Evolutionary conservation across 2,888 invertebrate species (phyloP).

Genomic region (Melipona bicolor): DNA sequence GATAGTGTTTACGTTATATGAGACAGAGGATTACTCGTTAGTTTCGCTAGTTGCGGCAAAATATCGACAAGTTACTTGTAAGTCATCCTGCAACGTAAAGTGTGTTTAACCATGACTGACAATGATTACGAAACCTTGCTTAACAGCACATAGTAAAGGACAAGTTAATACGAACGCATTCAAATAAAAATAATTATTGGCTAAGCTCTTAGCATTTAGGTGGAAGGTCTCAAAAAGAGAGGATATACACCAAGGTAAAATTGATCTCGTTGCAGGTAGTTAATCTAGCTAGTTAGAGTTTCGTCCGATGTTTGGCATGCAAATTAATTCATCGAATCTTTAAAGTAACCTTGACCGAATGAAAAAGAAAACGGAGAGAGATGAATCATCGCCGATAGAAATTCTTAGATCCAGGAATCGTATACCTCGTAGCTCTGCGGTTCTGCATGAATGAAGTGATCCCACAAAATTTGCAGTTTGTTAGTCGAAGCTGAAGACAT

Average conservation of each 20-base stretch:
- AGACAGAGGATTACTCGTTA: slow-evolving; percentile 13
- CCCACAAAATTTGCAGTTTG: slow-evolving; percentile 86
- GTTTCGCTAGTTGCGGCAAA: slow-evolving; percentile 10
- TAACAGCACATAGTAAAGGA: background rate
- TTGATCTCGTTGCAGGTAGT: background rate
- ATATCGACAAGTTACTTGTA: slow-evolving; percentile 58
- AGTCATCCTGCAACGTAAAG: slow-evolving; percentile 44
- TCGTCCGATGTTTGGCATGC: background rate
- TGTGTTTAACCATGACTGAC: slow-evolving; percentile 3
- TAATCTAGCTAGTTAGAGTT: background rate
- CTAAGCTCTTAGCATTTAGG: background rate
- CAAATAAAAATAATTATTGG: background rate
- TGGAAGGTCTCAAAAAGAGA: slow-evolving; percentile 15
- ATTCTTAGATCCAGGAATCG: background rate
- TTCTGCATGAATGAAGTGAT: slow-evolving; percentile 87
- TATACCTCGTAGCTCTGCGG: slow-evolving; percentile 87
- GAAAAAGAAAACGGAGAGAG: background rate
- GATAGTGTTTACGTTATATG: slow-evolving; percentile 30
- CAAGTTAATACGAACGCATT: slow-evolving; percentile 9
- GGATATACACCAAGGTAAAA: slow-evolving; percentile 27
- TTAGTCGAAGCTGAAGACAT: slow-evolving; percentile 75
- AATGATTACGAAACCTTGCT: slow-evolving; percentile 46
- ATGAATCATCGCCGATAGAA: background rate
- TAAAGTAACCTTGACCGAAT: background rate
- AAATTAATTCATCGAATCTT: background rate